These are phyloP conservation scores for Drosophila robusta DNA, from an alignment of 2,888 invertebrate genomes.

Conservation along the genomic window DNA sequence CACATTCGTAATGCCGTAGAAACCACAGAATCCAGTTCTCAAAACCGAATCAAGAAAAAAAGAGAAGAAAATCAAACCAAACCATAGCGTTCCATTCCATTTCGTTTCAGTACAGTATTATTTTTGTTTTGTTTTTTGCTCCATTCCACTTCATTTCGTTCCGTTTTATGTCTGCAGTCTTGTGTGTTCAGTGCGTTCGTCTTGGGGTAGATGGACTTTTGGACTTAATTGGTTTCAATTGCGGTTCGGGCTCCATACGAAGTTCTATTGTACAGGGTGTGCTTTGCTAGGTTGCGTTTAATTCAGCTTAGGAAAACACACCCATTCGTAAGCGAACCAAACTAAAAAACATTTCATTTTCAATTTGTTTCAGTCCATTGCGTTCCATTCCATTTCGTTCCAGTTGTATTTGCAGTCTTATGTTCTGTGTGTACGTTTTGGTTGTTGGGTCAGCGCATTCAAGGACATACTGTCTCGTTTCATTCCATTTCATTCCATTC, in stretches of 20 bases:
- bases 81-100: constrained; percentile 29
- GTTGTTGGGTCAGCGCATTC: constrained; percentile 1
- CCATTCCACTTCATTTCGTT: constrained; percentile 12
- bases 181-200: constrained; percentile 20
- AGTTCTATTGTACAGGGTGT: not conserved
- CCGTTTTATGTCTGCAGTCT: constrained; percentile 27
- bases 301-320: not conserved
- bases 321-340: not conserved
- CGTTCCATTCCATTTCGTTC: constrained; percentile 9
- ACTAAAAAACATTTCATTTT: not conserved
- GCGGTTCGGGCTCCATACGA: too few species aligned
- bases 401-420: constrained; percentile 11
- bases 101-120: constrained; percentile 2
- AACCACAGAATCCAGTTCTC: constrained; percentile 51
- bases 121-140: not conserved
- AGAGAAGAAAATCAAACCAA: constrained; percentile 19
- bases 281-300: constrained; percentile 10
- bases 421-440: not conserved
- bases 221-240: not conserved
- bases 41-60: constrained; percentile 32
- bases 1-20: constrained; percentile 30
- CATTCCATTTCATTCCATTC: not conserved
- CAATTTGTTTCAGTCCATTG: constrained; percentile 1
- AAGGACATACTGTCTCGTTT: not conserved
- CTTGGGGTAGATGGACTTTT: too few species aligned